A percentile compares a stretch with the other conserved stretches of the same genome.
These are phyloP conservation scores for Hymenopus coronatus DNA, from an alignment of 2,888 invertebrate genomes.

Conservation along the genomic window DNA sequence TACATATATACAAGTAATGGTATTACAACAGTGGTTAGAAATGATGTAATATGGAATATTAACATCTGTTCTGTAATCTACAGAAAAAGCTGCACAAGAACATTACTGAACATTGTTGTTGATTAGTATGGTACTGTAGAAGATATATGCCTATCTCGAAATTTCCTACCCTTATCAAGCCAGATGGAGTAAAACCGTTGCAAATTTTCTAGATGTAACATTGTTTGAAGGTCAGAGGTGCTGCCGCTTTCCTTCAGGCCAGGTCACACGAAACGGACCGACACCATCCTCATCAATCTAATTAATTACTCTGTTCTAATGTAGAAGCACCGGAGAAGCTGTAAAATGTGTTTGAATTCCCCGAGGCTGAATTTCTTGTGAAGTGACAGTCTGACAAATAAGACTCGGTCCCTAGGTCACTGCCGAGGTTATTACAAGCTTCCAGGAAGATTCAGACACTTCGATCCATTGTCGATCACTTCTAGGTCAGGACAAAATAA, in stretches of 20 bases:
- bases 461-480: not conserved
- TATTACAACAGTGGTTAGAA: too few relatives aligned
- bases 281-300: not conserved
- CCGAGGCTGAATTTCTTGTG: not conserved
- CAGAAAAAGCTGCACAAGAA: too few relatives aligned
- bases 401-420: not conserved
- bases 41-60: too few relatives aligned
- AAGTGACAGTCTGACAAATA: conserved; percentile 12
- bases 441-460: not conserved
- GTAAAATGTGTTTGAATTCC: not conserved
- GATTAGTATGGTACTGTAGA: too few relatives aligned
- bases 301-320: conserved; percentile 10
- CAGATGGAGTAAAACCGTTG: not conserved
- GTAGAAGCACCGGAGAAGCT: not conserved
- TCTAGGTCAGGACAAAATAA: not conserved
- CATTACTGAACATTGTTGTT: too few relatives aligned
- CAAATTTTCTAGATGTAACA: not conserved
- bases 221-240: not conserved
- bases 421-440: not conserved
- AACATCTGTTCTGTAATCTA: too few relatives aligned
- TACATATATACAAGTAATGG: too few relatives aligned
- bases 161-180: too few relatives aligned
- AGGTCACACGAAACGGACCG: not conserved
- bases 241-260: not conserved
- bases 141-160: too few relatives aligned